A percentile compares a stretch with the other conserved stretches of the same genome.
Conservation (phyloP, 2,797 vertebrate species). For the Sebastes hubbsi region DNA sequence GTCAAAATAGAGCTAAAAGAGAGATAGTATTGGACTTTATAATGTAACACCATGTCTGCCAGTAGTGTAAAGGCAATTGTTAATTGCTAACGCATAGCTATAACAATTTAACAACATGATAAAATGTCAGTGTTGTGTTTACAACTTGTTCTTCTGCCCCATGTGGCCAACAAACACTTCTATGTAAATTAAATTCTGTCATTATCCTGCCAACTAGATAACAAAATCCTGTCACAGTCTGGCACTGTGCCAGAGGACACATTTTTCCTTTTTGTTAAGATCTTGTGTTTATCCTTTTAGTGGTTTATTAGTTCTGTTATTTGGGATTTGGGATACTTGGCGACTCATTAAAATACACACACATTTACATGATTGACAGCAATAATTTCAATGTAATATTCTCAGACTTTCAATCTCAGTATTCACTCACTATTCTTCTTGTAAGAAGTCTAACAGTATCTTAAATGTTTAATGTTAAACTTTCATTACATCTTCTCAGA, state of each 20-base stretch:
- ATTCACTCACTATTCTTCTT: not conserved
- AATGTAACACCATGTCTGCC: not conserved
- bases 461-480: not conserved
- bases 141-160: not conserved
- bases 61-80: not conserved
- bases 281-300: no score
- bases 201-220: no score
- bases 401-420: not conserved
- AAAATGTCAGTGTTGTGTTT: not conserved
- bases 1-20: not conserved
- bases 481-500: not conserved
- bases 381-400: not conserved
- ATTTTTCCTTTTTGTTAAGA: no score
- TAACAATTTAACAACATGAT: not conserved
- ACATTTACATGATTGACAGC: not conserved
- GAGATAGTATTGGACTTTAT: no score
- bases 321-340: no score
- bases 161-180: not conserved
- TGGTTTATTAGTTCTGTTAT: no score
- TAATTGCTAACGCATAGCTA: not conserved
- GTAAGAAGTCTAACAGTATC: not conserved
- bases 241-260: no score
- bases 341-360: not conserved
- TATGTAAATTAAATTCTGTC: not conserved
- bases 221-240: no score